phyloP scores from a whole-genome alignment of 64 coral and sea anemone species.

The Actinia equina region DNA sequence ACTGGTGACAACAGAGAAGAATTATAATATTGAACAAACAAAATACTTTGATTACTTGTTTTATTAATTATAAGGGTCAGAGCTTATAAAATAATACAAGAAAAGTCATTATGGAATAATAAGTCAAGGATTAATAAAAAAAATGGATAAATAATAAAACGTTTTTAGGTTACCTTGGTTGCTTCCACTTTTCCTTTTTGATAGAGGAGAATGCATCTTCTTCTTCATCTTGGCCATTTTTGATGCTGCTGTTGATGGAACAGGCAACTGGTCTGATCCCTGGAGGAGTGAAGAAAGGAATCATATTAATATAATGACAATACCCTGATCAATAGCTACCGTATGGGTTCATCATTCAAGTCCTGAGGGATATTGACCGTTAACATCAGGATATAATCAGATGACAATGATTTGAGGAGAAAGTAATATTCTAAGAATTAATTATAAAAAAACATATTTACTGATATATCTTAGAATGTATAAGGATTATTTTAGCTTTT shows the following conservation, averaged over 20 bases:
- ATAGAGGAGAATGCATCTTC: conserved; percentile 83
- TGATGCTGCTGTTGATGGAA: conserved; percentile 63
- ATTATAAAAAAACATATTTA: not conserved
- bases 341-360: not conserved
- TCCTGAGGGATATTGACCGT: too few species aligned
- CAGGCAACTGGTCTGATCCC: conserved; percentile 57
- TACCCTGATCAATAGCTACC: not conserved
- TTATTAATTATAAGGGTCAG: too few species aligned
- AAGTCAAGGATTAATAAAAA: not conserved
- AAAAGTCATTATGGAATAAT: not conserved
- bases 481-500: not conserved
- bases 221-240: conserved; percentile 93
- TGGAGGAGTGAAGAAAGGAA: not conserved
- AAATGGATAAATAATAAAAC: not conserved
- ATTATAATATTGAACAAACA: not conserved
- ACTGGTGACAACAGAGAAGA: not conserved
- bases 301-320: not conserved
- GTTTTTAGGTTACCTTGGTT: not conserved
- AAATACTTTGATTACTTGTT: not conserved
- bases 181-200: conserved; percentile 56
- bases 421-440: not conserved
- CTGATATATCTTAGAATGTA: not conserved
- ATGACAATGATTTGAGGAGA: not conserved
- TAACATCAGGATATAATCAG: not conserved
- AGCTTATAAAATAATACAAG: not conserved